Evolutionary conservation across 2,888 invertebrate genomes (phyloP).

Genomic region (Thymelicus sylvestris): DNA sequence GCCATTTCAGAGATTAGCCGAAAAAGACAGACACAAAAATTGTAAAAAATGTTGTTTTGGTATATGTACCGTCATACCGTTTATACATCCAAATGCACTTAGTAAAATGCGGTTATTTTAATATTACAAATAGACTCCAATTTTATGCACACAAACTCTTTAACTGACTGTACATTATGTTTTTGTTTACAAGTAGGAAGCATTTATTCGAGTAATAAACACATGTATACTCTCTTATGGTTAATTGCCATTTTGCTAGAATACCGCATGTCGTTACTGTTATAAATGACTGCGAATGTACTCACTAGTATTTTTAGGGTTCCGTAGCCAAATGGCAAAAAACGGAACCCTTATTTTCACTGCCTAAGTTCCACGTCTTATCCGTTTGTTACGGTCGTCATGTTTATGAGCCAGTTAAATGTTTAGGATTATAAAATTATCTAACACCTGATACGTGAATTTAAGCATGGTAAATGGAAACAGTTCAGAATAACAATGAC

Average conservation of each 20-base stretch:
- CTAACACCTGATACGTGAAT: neutral
- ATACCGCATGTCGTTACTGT: constrained; percentile 7
- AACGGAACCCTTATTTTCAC: too few relatives aligned
- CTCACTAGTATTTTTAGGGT: neutral
- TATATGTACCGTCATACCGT: too few relatives aligned
- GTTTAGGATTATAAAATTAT: constrained; percentile 18
- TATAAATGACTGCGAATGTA: neutral
- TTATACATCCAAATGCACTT: too few relatives aligned
- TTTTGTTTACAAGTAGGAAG: neutral
- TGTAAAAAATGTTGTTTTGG: too few relatives aligned
- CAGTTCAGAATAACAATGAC: neutral
- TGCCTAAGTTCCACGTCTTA: neutral
- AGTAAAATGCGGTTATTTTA: too few relatives aligned
- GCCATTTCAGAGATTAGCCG: too few relatives aligned
- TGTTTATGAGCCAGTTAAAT: constrained; percentile 25
- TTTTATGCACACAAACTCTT: too few relatives aligned
- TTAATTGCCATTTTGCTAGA: constrained; percentile 18
- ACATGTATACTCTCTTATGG: neutral
- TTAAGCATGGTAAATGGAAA: neutral
- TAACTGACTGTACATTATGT: neutral
- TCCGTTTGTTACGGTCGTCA: constrained; percentile 23
- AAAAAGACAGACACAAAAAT: too few relatives aligned
- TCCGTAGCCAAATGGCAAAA: too few relatives aligned
- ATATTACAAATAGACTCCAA: too few relatives aligned
- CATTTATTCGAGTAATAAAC: constrained; percentile 4